phyloP scores from a whole-genome alignment of 2,797 vertebrate genomes.

The Zenarchopterus dispar region DNA sequence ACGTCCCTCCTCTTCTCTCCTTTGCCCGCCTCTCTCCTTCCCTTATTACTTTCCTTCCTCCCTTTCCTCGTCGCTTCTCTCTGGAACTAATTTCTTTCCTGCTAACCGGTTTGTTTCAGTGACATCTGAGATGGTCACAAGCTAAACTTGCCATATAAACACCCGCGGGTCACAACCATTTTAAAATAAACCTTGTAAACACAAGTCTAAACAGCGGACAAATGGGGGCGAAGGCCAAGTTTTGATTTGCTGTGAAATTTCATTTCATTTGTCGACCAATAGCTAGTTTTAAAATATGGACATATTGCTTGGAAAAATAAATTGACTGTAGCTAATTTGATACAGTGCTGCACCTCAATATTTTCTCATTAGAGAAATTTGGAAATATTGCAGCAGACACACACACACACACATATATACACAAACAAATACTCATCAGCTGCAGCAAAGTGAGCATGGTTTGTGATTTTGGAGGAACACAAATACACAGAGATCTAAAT shows the following conservation, averaged over 20 bases:
- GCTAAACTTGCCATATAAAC: conserved; percentile 59
- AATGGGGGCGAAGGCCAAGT: conserved; percentile 17
- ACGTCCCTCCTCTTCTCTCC: conserved; percentile 8
- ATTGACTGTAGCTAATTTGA: conserved; percentile 52
- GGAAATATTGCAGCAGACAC: conserved; percentile 67
- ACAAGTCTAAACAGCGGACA: conserved; percentile 28
- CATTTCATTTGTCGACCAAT: conserved; percentile 39
- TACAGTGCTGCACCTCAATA: conserved; percentile 49
- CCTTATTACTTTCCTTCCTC: conserved; percentile 1
- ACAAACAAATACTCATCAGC: conserved; percentile 59
- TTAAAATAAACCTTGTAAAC: conserved; percentile 64
- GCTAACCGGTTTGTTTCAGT: conserved; percentile 25
- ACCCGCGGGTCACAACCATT: conserved; percentile 58
- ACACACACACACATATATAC: conserved; percentile 11
- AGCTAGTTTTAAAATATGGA: conserved; percentile 41
- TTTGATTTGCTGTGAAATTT: conserved; percentile 37
- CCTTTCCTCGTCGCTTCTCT: conserved; percentile 18
- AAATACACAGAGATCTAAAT: conserved; percentile 72
- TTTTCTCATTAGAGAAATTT: conserved; percentile 68
- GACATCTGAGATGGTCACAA: conserved; percentile 53
- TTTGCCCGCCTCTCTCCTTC: conserved; percentile 4
- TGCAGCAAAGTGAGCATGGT: conserved; percentile 60
- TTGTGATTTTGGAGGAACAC: conserved; percentile 62
- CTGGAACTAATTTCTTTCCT: conserved; percentile 46
- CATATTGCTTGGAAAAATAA: conserved; percentile 53